Base-by-base conservation (phyloP, 2,888 invertebrate genomes). In the Lepidochrysops patricia region DNA sequence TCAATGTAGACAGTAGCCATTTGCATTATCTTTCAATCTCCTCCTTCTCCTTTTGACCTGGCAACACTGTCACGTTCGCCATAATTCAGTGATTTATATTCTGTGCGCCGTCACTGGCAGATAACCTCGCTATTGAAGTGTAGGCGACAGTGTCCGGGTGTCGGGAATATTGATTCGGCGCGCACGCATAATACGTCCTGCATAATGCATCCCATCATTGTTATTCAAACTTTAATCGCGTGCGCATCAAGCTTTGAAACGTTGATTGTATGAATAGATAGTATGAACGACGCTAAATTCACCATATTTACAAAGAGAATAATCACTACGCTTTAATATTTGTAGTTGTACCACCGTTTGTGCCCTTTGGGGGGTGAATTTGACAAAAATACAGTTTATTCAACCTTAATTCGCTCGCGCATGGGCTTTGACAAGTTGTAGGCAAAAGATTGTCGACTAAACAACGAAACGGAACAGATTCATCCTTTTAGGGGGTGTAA, bases 41-140 rank as follows among this genome's bases (percentile, higher is more conserved):
- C 19, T 15, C 9, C 52, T 29, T 15, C 27, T n/a, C 7, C 27
- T 2, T 15, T 52, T 26, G 15, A 29, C 13, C 15, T 29, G 52
- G 15, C 52, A 52, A 52, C 52, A 52, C 52, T 15, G 29, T 27
- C 27, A 27, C 52, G 27, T 52, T 15, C 13, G 52, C 71, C 70
- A 72, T 71, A 70, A 75, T 73, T 75, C 84, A 73, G 79, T 80
- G 79, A 84, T 88, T 86, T 85, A 86, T 85, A 88, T 88, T 85
- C 88, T 80, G 80, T 82, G 76, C 84, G 78, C 73, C 68, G 19
- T 43, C 43, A 43, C 43, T 19, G 64, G 74, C 81, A 80, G 79
- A 81, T 82, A 80, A 77, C 76, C 77, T 77, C 77, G 74, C 82
- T 80, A 83, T 84, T 82, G 84, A 83, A 79, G 83, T 83, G 76